These are phyloP conservation scores for Petrocephalus sullivani DNA, from an alignment of 2,797 vertebrate species.

Conservation along the genomic window DNA sequence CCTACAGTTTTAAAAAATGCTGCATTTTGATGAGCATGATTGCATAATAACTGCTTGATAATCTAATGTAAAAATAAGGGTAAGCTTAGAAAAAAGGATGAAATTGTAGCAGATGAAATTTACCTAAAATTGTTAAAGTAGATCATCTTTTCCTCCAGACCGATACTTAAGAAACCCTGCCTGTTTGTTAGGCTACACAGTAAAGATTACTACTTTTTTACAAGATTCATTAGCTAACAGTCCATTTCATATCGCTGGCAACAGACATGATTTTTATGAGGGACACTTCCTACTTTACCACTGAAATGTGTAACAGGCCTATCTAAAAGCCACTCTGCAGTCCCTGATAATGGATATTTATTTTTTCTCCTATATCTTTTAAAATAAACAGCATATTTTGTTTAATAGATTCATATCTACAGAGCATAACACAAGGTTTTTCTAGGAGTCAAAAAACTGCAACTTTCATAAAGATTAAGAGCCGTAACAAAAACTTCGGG, in stretches of 20 bases:
- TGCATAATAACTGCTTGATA: slow-evolving; percentile 18
- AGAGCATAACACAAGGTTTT: neutral
- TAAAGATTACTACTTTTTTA: neutral
- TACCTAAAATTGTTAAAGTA: neutral
- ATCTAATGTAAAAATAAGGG: slow-evolving; percentile 22
- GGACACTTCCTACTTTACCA: neutral
- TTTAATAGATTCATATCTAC: neutral
- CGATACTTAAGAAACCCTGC: neutral
- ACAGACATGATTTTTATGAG: neutral
- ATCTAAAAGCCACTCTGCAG: neutral
- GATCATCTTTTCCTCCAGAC: neutral
- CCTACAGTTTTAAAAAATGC: neutral
- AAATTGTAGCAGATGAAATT: neutral
- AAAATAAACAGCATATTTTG: neutral
- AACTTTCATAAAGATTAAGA: slow-evolving; percentile 54
- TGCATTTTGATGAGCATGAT: slow-evolving; percentile 15
- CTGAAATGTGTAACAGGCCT: neutral
- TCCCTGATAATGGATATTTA: neutral
- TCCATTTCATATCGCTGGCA: neutral
- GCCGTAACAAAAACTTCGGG: slow-evolving; percentile 61
- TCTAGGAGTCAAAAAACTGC: neutral
- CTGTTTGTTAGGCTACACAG: neutral
- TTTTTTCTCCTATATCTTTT: neutral
- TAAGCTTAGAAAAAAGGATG: neutral
- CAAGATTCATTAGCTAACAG: neutral